Evolutionary conservation across 2,797 vertebrate genomes (phyloP).

Genomic region (Anniella stebbinsi): DNA sequence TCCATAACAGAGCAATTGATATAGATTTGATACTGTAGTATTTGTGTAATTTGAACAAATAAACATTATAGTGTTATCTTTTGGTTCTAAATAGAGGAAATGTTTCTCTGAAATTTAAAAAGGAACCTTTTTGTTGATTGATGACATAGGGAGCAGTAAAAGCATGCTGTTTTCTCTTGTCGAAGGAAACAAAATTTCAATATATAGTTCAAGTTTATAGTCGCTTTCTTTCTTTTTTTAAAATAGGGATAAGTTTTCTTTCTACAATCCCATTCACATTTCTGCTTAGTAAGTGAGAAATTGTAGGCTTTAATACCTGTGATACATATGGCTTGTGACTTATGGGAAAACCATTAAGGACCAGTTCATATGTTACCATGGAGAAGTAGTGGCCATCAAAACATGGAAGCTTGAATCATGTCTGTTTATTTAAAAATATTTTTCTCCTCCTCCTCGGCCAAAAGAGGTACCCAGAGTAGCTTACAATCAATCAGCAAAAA

Average conservation of each 20-base stretch:
- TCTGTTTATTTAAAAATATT: no score
- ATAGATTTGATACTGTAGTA: conserved; percentile 26
- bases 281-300: not conserved
- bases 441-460: no score
- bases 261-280: not conserved
- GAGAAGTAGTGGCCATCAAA: not conserved
- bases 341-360: not conserved
- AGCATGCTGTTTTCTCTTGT: not conserved
- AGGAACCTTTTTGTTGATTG: conserved; percentile 1
- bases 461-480: no score
- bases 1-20: conserved; percentile 32
- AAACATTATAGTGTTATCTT: not conserved
- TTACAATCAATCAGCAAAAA: no score
- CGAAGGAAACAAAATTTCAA: not conserved
- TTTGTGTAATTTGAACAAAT: conserved; percentile 15
- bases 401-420: not conserved
- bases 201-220: not conserved
- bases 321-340: not conserved
- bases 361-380: not conserved
- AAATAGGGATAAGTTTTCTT: not conserved
- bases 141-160: not conserved
- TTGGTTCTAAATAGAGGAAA: not conserved
- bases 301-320: not conserved
- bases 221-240: not conserved
- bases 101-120: conserved; percentile 39